Conservation (phyloP, 2,888 invertebrate species). For the Lampropteryx suffumata region DNA sequence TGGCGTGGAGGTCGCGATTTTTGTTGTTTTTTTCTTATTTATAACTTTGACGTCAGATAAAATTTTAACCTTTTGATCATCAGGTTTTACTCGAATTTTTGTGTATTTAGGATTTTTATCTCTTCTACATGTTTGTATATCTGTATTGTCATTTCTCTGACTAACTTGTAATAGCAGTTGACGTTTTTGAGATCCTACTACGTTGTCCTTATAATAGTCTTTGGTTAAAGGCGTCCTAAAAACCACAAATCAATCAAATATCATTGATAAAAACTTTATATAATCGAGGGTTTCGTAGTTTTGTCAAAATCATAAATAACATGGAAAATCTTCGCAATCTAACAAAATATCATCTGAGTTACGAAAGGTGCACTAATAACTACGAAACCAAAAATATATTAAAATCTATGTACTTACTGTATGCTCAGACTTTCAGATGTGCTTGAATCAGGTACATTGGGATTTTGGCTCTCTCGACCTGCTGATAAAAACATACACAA, state of each 20-base stretch:
- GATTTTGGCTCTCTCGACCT: conserved; percentile 46
- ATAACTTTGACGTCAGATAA: conserved; percentile 71
- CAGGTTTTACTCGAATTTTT: conserved; percentile 42
- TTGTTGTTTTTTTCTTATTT: conserved; percentile 43
- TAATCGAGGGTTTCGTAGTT: background rate
- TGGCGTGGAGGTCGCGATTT: conserved; percentile 56
- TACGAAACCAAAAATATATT: background rate
- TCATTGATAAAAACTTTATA: background rate
- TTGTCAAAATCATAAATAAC: background rate
- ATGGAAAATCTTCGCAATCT: no score
- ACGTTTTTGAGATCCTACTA: conserved; percentile 29
- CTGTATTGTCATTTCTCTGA: conserved; percentile 32
- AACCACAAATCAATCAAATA: conserved; percentile 25
- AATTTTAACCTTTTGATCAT: conserved; percentile 64
- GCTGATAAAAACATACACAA: conserved; percentile 14
- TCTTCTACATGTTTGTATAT: conserved; percentile 32
- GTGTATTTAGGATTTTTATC: conserved; percentile 24
- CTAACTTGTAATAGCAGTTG: conserved; percentile 31
- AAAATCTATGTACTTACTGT: conserved; percentile 50
- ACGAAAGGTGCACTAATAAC: background rate
- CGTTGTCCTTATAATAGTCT: conserved; percentile 36
- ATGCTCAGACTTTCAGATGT: conserved; percentile 54
- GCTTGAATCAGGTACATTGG: conserved; percentile 63
- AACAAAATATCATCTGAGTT: no score
- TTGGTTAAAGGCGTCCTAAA: conserved; percentile 46